Base-by-base conservation (phyloP, 2,797 vertebrate genomes). In the Pteronotus mesoamericanus region DNA sequence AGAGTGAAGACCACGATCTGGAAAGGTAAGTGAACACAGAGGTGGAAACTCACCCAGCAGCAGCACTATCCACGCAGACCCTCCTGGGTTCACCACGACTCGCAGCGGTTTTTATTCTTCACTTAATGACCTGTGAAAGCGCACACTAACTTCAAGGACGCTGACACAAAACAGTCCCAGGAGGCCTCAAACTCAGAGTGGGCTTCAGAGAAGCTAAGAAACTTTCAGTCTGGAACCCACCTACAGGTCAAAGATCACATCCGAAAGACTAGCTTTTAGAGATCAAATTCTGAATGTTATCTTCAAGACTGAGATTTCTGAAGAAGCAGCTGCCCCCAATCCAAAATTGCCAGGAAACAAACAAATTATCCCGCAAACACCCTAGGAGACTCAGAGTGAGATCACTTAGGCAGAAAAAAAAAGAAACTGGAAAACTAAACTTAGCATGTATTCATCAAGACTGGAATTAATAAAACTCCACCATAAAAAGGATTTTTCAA, bases 401-500 rank as follows among this genome's bases (percentile, higher is more conserved):
- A 59, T 80, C 22, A 37, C 44, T 85, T 79, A 95, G 66, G 89
- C 91, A 95, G 95, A 51, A 77, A 85, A 26, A 85, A 26, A 94
- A 51, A 91, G 6, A 96, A 55, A 94, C 2, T 80, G n/a, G 15
- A 87, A 94, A 97, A 88, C 72, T 94, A 26, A 80, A 91, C 10
- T 32, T 80, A 64, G 71, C 0, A 15, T 32, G 12, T 5, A 5
- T 48, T 86, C 74, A 83, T 75, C n/a, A 78, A 89, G 78, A 96
- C 69, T 85, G 34, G 77, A 85, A 92, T 95, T 94, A 97, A 97
- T 94, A 95, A 39, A 92, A 87, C 69, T 86, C 86, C 57, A 83
- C 87, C 80, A 66, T 55, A 86, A 83, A 85, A 86, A 93, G 82
- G 59, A 61, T 37, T 87, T 96, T 86, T 85, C 82, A 86, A 74